These are phyloP conservation scores for Boleophthalmus pectinirostris DNA, from an alignment of 2,113 vertebrate species.

Conservation along the genomic window DNA sequence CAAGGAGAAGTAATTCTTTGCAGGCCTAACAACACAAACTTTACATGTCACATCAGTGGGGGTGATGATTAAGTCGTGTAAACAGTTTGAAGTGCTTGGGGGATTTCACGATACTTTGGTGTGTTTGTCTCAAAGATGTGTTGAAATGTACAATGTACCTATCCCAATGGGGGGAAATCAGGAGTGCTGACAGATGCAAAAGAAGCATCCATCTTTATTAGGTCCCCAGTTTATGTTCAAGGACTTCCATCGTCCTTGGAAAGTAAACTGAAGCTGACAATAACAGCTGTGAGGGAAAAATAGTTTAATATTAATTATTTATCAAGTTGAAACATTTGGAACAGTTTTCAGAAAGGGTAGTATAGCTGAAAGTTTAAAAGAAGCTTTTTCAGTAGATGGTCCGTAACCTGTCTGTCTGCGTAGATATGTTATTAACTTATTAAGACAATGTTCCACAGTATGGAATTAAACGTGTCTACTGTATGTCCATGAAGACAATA, in stretches of 20 bases:
- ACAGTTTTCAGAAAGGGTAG: not conserved
- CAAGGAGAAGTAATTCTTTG: constrained; percentile 35
- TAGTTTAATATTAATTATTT: constrained; percentile 12
- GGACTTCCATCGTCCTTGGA: constrained; percentile 29
- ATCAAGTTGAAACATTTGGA: not conserved
- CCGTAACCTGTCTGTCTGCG: not conserved
- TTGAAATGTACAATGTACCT: constrained; percentile 57
- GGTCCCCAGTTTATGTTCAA: constrained; percentile 48
- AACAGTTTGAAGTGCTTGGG: constrained; percentile 67
- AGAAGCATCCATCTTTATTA: constrained; percentile 70
- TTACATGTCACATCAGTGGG: constrained; percentile 50
- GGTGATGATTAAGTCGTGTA: constrained; percentile 70
- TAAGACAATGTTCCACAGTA: not conserved
- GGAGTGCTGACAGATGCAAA: constrained; percentile 58
- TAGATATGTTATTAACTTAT: not conserved
- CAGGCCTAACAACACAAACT: constrained; percentile 51
- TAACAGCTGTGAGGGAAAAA: constrained; percentile 57
- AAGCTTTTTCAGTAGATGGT: not conserved
- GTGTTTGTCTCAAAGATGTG: constrained; percentile 59
- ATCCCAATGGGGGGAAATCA: constrained; percentile 50
- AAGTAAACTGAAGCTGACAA: constrained; percentile 56
- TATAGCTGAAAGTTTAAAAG: not conserved
- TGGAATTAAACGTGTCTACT: not conserved
- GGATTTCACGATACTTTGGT: constrained; percentile 42
- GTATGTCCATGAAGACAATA: not conserved